Evolutionary conservation across 2,888 invertebrate genomes (phyloP).

Genomic region (Drosophila mulleri): DNA sequence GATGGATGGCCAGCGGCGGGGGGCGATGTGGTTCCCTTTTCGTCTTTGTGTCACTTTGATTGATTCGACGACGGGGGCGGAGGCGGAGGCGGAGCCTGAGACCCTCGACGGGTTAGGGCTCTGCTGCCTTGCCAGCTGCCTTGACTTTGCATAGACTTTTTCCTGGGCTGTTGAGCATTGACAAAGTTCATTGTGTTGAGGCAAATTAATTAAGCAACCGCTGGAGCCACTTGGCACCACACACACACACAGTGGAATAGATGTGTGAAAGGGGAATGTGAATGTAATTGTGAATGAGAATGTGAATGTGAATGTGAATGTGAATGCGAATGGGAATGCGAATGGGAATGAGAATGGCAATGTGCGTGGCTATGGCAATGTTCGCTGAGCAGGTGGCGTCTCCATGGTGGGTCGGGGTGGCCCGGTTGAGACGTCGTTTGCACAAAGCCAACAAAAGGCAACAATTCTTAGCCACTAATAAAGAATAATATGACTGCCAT

Average conservation of each 20-base stretch:
- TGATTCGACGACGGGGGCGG: slow-evolving; percentile 35
- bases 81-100: not conserved
- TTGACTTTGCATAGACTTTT: slow-evolving; percentile 24
- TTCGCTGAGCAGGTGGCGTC: slow-evolving; percentile 41
- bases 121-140: slow-evolving; percentile 1
- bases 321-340: slow-evolving; percentile 17
- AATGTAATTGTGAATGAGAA: slow-evolving; percentile 34
- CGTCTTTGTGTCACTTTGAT: slow-evolving; percentile 51
- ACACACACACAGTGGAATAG: slow-evolving; percentile 4
- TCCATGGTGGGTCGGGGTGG: slow-evolving; percentile 13
- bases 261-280: slow-evolving; percentile 34
- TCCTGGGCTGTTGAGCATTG: slow-evolving; percentile 40
- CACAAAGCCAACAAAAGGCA: slow-evolving; percentile 80
- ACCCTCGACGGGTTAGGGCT: not conserved
- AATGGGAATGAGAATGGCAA: slow-evolving; percentile 15
- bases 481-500: slow-evolving; percentile 80
- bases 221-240: slow-evolving; percentile 36
- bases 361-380: slow-evolving; percentile 25
- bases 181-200: slow-evolving; percentile 55
- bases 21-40: not conserved
- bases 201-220: slow-evolving; percentile 70
- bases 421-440: slow-evolving; percentile 66
- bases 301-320: slow-evolving; percentile 20
- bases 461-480: slow-evolving; percentile 80
- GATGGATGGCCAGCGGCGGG: not conserved